phyloP scores from a whole-genome alignment of 2,113 vertebrate genomes.

The Lampris incognitus region DNA sequence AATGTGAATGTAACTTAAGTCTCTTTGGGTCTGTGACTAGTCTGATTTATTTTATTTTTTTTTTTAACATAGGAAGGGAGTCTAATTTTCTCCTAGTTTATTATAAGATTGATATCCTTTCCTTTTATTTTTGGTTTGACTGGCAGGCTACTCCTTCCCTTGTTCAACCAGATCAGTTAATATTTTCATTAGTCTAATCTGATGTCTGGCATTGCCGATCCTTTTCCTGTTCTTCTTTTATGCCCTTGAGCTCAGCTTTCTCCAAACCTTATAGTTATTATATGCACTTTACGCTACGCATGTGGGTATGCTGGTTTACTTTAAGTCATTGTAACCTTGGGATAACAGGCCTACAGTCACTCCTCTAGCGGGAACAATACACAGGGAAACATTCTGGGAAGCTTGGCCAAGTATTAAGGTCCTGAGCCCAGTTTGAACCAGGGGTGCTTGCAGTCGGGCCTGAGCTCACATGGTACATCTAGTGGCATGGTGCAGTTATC shows the following conservation, averaged over 20 bases:
- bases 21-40: slow-evolving; percentile 36
- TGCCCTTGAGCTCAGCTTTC: background rate
- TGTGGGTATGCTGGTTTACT: too few relatives aligned
- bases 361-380: too few relatives aligned
- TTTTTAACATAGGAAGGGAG: background rate
- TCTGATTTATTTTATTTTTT: slow-evolving; percentile 34
- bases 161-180: background rate
- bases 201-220: background rate
- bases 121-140: background rate
- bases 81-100: background rate
- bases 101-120: background rate
- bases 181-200: background rate
- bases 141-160: background rate
- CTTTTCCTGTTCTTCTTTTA: background rate
- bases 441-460: background rate
- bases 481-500: too few relatives aligned
- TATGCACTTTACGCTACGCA: too few relatives aligned
- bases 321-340: too few relatives aligned
- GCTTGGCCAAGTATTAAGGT: too few relatives aligned
- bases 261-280: too few relatives aligned
- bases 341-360: too few relatives aligned
- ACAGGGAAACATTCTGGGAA: too few relatives aligned
- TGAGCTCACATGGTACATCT: too few relatives aligned
- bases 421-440: background rate
- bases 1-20: slow-evolving; percentile 64